Percentiles rank a stretch among this genome's conserved stretches.
phyloP scores from a whole-genome alignment of 2,888 invertebrate genomes.

The Lasioglossum villosulum region DNA sequence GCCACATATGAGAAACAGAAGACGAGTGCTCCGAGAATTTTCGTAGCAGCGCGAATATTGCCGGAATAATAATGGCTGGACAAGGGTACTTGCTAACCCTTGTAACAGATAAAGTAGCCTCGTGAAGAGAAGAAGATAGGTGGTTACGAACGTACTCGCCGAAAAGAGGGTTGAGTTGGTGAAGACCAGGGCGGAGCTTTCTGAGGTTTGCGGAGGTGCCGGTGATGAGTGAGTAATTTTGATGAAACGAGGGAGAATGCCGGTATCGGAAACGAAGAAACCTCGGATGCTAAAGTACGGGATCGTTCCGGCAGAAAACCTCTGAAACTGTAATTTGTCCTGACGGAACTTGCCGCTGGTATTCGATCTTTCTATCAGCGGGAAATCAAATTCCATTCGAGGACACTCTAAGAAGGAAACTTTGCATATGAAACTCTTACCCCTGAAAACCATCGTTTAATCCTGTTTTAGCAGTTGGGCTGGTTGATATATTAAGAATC shows the following conservation, averaged over 20 bases:
- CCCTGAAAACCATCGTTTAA: not conserved
- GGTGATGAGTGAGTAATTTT: constrained; percentile 49
- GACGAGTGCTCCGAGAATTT: constrained; percentile 71
- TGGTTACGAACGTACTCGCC: not conserved
- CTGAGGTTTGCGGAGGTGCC: constrained; percentile 30
- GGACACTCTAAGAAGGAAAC: not conserved
- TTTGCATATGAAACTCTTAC: not conserved
- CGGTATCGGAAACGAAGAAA: constrained; percentile 19
- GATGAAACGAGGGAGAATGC: constrained; percentile 31
- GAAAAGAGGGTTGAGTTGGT: not conserved
- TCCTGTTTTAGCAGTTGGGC: not conserved
- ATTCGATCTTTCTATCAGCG: constrained; percentile 4
- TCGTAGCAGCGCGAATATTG: constrained; percentile 52
- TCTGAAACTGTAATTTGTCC: constrained; percentile 20
- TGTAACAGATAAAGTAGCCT: not conserved
- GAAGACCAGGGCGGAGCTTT: constrained; percentile 42
- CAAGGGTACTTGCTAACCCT: constrained; percentile 9
- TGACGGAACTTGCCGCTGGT: constrained; percentile 21
- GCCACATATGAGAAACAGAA: constrained; percentile 66
- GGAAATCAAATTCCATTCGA: too few relatives aligned
- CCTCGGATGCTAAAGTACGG: not conserved
- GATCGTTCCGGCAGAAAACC: constrained; percentile 5
- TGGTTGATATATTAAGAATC: not conserved
- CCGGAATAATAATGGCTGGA: constrained; percentile 60
- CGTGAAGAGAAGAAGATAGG: not conserved